Evolutionary conservation across 2,113 vertebrate species (phyloP).

Genomic region (Excalfactoria chinensis): DNA sequence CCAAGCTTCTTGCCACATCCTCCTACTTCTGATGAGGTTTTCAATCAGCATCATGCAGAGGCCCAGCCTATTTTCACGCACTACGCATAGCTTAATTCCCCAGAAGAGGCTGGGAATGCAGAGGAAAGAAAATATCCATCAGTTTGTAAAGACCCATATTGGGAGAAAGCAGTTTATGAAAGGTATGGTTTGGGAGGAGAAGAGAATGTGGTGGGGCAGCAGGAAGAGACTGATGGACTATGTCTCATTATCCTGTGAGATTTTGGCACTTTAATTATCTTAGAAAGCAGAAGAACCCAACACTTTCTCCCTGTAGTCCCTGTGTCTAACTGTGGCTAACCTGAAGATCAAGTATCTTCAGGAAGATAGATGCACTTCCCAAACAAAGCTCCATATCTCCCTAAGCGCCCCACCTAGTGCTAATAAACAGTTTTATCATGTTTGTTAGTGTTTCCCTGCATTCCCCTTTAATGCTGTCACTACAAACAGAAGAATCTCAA

Average conservation of each 20-base stretch:
- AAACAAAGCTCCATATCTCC: not conserved
- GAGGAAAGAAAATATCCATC: constrained; percentile 26
- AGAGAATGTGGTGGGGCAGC: not conserved
- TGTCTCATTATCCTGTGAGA: not conserved
- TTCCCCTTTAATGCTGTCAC: not conserved
- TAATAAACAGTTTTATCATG: not conserved
- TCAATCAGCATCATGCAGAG: constrained; percentile 81
- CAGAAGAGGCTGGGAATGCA: constrained; percentile 20
- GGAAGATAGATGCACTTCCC: not conserved
- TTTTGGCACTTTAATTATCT: not conserved
- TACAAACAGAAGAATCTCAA: not conserved
- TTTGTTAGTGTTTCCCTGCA: not conserved
- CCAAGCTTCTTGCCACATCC: constrained; percentile 66
- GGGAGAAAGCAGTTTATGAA: not conserved
- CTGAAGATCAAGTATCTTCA: not conserved
- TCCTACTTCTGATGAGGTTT: constrained; percentile 71
- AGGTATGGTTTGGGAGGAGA: not conserved
- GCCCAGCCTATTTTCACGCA: constrained; percentile 63
- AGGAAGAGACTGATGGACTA: not conserved
- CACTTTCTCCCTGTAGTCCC: not conserved
- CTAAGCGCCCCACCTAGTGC: not conserved
- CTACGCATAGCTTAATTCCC: constrained; percentile 61
- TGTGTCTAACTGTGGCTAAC: not conserved
- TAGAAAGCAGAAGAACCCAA: not conserved
- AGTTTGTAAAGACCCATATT: not conserved